A percentile compares a stretch with the other conserved stretches of the same genome.
These are phyloP conservation scores for Falco berigora DNA, from an alignment of 2,797 vertebrate genomes.

Conservation along the genomic window DNA sequence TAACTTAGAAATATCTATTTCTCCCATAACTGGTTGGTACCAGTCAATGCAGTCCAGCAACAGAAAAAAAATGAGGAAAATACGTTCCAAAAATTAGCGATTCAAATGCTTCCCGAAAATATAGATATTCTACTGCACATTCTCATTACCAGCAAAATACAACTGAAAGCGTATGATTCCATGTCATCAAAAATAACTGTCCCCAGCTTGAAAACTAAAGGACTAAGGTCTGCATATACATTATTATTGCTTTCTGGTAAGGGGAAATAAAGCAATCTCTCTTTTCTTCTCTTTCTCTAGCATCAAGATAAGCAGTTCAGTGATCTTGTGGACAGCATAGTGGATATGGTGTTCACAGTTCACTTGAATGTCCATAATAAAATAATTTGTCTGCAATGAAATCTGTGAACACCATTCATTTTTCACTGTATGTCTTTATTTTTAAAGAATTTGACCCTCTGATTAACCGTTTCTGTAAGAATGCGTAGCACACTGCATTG, in stretches of 20 bases:
- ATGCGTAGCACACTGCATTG: accelerated
- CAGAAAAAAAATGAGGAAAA: neutral
- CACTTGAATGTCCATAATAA: neutral
- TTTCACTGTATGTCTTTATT: neutral
- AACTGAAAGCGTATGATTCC: neutral
- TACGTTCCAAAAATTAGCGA: neutral
- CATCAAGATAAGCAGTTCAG: neutral
- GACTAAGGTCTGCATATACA: neutral
- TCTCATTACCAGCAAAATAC: neutral
- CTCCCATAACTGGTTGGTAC: neutral
- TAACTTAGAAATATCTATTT: slow-evolving; percentile 18
- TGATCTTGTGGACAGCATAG: neutral
- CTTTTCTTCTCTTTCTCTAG: neutral
- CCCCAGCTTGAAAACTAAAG: neutral
- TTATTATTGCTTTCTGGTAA: neutral
- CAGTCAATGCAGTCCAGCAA: neutral
- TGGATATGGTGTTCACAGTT: neutral
- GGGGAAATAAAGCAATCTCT: neutral
- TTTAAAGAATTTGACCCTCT: neutral
- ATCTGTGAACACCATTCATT: neutral
- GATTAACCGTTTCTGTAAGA: neutral
- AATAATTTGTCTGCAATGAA: neutral
- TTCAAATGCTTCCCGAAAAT: neutral
- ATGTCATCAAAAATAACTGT: neutral
- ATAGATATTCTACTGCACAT: neutral